Conservation (phyloP, 2,113 vertebrate genomes). For the Scolopax mira region DNA sequence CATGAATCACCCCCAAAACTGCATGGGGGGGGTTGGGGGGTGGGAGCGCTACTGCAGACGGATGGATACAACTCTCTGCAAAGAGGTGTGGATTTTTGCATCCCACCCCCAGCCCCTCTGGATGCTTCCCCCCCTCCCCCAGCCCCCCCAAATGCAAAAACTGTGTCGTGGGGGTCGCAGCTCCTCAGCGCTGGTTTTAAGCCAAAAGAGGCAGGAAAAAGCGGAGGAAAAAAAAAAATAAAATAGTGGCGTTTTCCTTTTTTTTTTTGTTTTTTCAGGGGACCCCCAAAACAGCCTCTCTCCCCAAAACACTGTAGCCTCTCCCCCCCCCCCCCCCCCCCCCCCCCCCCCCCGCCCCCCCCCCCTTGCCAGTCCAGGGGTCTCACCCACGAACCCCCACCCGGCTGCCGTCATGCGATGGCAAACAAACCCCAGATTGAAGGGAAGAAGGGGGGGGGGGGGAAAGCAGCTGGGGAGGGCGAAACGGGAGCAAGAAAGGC, state of each 20-base stretch:
- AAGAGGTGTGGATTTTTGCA: neutral
- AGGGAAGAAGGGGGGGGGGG: neutral
- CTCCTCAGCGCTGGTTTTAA: neutral
- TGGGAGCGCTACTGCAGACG: no score
- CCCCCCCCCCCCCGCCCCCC: no score
- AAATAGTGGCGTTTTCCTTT: no score
- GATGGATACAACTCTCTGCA: neutral
- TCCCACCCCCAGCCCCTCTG: no score
- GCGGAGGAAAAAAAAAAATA: neutral
- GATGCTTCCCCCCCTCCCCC: no score
- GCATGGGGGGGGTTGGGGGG: no score
- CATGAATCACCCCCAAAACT: no score
- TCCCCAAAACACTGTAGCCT: neutral
- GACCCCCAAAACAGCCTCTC: neutral
- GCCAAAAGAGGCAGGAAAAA: neutral
- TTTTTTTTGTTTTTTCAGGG: neutral
- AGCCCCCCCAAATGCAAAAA: no score
- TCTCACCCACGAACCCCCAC: accelerated
- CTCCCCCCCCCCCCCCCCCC: neutral
- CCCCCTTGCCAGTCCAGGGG: neutral
- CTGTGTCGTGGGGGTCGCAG: no score
- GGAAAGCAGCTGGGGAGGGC: neutral
- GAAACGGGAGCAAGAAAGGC: conserved; percentile 4
- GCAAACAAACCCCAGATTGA: conserved; percentile 28
- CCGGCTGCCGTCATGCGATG: accelerated